phyloP scores from a whole-genome alignment of 2,888 invertebrate species.

The Tinea trinotella region DNA sequence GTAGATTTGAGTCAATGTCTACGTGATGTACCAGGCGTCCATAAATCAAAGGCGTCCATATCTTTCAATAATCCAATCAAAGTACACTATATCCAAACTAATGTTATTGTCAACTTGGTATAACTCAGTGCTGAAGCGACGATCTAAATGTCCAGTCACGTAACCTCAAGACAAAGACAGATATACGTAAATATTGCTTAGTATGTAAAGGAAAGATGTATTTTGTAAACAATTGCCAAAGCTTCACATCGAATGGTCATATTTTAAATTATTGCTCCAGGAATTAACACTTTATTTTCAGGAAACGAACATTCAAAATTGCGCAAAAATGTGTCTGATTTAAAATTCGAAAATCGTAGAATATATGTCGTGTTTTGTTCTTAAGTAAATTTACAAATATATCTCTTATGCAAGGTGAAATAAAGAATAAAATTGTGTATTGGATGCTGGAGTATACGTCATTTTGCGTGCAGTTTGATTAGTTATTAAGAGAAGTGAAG shows the following conservation, averaged over 20 bases:
- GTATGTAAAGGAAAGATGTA: slow-evolving; percentile 32
- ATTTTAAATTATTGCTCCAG: slow-evolving; percentile 16
- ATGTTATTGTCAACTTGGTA: slow-evolving; percentile 63
- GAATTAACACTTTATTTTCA: not conserved
- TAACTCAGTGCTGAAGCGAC: slow-evolving; percentile 48
- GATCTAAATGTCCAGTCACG: slow-evolving; percentile 62
- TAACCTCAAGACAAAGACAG: slow-evolving; percentile 32
- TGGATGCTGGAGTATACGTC: slow-evolving; percentile 19
- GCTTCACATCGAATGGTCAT: slow-evolving; percentile 22
- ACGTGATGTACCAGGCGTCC: not conserved
- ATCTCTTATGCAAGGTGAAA: not conserved
- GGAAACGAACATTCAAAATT: slow-evolving; percentile 12
- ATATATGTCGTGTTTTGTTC: slow-evolving; percentile 4
- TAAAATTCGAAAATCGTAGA: slow-evolving; percentile 19
- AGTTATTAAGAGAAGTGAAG: slow-evolving; percentile 37
- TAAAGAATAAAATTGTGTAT: not conserved
- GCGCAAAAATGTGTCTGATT: slow-evolving; percentile 8
- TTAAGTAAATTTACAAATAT: not conserved
- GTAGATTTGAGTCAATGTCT: too few species aligned
- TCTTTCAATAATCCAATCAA: slow-evolving; percentile 66
- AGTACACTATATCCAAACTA: slow-evolving; percentile 53
- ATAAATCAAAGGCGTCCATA: slow-evolving; percentile 55
- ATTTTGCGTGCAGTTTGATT: slow-evolving; percentile 33
- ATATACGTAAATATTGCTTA: slow-evolving; percentile 25
- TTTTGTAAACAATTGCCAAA: slow-evolving; percentile 43